Conservation (phyloP, 2,888 invertebrate genomes). For the Caenorhabditis macrosperma region DNA sequence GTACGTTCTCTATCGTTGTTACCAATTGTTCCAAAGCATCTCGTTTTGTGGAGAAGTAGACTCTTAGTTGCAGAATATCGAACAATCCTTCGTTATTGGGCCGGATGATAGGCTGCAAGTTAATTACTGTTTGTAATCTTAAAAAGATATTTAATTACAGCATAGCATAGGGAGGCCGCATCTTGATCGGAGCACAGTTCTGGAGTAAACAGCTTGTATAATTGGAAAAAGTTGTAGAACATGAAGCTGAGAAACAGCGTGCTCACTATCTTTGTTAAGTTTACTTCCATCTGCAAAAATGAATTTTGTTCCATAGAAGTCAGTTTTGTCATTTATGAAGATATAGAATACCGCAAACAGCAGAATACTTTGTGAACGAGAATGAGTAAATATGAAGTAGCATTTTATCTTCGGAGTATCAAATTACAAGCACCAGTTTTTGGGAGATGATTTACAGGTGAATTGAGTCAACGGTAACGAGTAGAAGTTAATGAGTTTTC, state of each 20-base stretch:
- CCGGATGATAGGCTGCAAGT: conserved; percentile 59
- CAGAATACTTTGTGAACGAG: not conserved
- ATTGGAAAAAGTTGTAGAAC: conserved; percentile 81
- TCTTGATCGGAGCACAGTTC: conserved; percentile 55
- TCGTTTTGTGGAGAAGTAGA: conserved; percentile 63
- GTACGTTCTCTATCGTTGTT: conserved; percentile 54
- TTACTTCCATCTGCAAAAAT: conserved; percentile 57
- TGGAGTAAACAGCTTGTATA: conserved; percentile 82
- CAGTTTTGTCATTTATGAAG: not conserved
- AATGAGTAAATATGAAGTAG: not conserved
- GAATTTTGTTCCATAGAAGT: not conserved
- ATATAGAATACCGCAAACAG: not conserved
- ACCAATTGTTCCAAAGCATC: conserved; percentile 56
- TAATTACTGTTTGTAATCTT: not conserved
- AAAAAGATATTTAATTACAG: not conserved
- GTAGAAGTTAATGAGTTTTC: not conserved
- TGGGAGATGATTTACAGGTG: not conserved
- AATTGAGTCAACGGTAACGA: not conserved
- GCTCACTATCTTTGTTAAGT: conserved; percentile 76
- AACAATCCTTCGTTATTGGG: conserved; percentile 59
- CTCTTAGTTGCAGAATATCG: conserved; percentile 70
- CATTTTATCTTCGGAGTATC: conserved; percentile 22
- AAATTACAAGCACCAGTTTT: conserved; percentile 3
- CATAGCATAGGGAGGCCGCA: conserved; percentile 13
- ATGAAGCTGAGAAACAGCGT: conserved; percentile 82